These are phyloP conservation scores for Drosophila arizonae DNA, from an alignment of 1,140 invertebrate species.

Conservation along the genomic window DNA sequence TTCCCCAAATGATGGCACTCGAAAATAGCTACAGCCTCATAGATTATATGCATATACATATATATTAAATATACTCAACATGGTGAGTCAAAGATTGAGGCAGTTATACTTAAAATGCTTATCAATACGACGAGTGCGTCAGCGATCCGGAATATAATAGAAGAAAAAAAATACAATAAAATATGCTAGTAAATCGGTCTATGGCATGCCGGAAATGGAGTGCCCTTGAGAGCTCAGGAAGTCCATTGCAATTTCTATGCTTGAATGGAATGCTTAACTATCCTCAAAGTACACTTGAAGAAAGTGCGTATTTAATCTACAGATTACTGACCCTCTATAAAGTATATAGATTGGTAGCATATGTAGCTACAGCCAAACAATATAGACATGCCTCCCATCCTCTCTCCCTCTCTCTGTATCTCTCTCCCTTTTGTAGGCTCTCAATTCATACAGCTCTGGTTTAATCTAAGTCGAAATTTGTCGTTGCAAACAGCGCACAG, in stretches of 20 bases:
- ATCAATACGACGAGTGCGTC: constrained; percentile 36
- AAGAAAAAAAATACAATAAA: constrained; percentile 16
- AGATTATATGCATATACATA: constrained; percentile 33
- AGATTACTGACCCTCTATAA: too few relatives aligned
- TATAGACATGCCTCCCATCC: too few relatives aligned
- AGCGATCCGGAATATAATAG: constrained; percentile 23
- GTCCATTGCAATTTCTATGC: neutral
- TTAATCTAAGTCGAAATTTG: too few relatives aligned
- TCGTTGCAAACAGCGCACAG: too few relatives aligned
- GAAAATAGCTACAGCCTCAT: constrained; percentile 23
- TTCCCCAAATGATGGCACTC: constrained; percentile 22
- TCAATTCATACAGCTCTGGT: too few relatives aligned
- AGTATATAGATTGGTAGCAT: too few relatives aligned
- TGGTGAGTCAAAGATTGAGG: constrained; percentile 49
- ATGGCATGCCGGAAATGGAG: constrained; percentile 19
- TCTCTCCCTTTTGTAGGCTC: too few relatives aligned
- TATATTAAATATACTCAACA: constrained; percentile 39
- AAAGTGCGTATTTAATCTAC: too few relatives aligned
- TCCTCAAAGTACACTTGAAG: too few relatives aligned
- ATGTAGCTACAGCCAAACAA: too few relatives aligned
- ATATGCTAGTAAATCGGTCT: constrained; percentile 11
- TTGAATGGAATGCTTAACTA: too few relatives aligned
- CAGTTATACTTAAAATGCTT: constrained; percentile 48
- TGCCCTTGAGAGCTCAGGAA: constrained; percentile 10
- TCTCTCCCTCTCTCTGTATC: too few relatives aligned